phyloP scores from a whole-genome alignment of 1,140 invertebrate species.

The Cecropterus lyciades region DNA sequence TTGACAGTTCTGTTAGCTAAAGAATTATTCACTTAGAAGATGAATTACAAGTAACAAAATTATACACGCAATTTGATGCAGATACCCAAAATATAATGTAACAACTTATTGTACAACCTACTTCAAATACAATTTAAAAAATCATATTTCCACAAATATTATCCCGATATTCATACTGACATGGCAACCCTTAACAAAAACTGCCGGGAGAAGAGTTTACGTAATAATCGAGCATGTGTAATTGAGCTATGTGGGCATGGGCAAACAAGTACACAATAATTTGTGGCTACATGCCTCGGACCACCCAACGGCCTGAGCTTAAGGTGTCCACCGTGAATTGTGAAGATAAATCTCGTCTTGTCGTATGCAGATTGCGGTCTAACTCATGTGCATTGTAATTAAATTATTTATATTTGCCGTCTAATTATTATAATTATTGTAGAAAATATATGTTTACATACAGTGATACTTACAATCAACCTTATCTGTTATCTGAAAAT shows the following conservation, averaged over 20 bases:
- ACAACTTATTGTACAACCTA: no score
- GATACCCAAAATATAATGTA: no score
- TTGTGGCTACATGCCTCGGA: conserved; percentile 48
- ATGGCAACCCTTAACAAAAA: conserved; percentile 9
- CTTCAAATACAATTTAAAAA: no score
- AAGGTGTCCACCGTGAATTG: neutral
- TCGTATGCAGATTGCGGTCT: neutral
- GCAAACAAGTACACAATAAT: conserved; percentile 52
- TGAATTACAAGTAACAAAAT: no score
- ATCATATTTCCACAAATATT: neutral
- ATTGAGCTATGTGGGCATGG: conserved; percentile 51
- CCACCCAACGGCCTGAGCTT: conserved; percentile 45
- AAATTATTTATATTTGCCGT: neutral
- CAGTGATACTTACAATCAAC: no score
- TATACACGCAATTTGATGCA: no score
- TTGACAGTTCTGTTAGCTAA: no score
- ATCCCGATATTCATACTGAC: neutral
- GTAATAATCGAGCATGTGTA: conserved; percentile 54
- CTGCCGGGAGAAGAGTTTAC: conserved; percentile 45
- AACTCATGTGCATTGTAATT: neutral
- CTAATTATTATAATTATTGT: neutral
- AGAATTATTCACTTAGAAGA: no score
- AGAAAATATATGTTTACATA: neutral
- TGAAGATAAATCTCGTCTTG: conserved; percentile 5
- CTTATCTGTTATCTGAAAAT: no score